Conservation (phyloP, 2,113 vertebrate genomes). For the rabbit (Oryctolagus cuniculus) region DNA sequence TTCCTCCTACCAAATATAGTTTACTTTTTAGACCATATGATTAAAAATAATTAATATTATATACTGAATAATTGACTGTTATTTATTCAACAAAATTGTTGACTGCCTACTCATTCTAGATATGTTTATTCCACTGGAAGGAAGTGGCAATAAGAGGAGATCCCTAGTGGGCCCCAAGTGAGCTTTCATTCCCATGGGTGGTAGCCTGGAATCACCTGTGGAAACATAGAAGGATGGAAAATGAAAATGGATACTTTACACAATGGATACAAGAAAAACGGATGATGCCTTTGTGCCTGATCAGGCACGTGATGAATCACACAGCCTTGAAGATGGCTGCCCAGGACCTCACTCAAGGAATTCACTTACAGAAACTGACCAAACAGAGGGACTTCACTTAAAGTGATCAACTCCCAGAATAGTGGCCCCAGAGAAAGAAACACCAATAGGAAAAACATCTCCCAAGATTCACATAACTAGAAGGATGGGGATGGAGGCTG, state of each 20-base stretch:
- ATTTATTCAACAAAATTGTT: constrained; percentile 20
- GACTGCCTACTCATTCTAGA: not conserved
- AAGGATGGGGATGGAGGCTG: not conserved
- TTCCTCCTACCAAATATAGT: not conserved
- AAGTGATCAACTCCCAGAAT: not conserved
- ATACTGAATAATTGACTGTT: not conserved
- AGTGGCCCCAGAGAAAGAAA: not conserved
- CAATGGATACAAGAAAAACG: not conserved
- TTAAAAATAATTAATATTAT: not conserved
- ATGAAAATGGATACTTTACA: not conserved
- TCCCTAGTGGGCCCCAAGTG: not conserved
- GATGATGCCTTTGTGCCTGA: not conserved
- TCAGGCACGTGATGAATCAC: not conserved
- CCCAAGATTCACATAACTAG: not conserved
- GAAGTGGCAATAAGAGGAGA: not conserved
- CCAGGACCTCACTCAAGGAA: not conserved
- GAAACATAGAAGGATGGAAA: not conserved
- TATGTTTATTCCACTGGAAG: not conserved
- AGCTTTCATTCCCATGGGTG: not conserved
- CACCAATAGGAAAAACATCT: not conserved
- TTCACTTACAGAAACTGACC: not conserved
- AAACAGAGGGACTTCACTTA: not conserved
- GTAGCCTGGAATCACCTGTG: not conserved
- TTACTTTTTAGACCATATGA: not conserved
- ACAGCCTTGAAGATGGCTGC: not conserved